Conservation (phyloP, 92 coral and sea anemone genomes). For the Meandrina meandrites region DNA sequence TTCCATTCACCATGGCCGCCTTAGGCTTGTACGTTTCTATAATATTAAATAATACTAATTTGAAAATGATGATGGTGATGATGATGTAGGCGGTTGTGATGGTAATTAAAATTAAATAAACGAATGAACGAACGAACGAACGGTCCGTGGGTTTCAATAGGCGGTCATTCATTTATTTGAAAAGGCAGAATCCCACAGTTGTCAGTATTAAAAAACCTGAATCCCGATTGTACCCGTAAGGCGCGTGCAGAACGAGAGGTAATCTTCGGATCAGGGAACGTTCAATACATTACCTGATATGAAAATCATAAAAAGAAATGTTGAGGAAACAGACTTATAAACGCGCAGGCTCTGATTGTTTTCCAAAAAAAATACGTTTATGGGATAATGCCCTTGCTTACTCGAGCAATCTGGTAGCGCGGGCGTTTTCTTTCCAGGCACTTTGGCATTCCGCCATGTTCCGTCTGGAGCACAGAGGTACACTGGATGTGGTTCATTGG, state of each 20-base stretch:
- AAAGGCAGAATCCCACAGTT: no score
- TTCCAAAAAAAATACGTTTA: not conserved
- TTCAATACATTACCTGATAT: no score
- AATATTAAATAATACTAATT: not conserved
- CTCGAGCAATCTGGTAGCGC: constrained; percentile 56
- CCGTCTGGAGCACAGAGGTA: constrained; percentile 35
- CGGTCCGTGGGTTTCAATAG: no score
- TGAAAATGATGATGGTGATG: not conserved
- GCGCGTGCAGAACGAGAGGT: no score
- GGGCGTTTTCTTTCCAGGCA: not conserved
- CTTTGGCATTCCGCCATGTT: constrained; percentile 20
- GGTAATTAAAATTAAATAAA: no score
- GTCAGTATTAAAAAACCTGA: no score
- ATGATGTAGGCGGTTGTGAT: not conserved
- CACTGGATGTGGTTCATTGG: not conserved
- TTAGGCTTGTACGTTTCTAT: not conserved
- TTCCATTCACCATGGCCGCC: constrained; percentile 7
- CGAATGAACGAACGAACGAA: no score
- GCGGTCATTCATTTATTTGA: no score
- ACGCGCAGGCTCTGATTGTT: not conserved
- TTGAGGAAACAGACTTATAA: no score
- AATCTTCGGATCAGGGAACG: no score
- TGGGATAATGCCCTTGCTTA: not conserved
- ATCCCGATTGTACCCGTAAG: no score
- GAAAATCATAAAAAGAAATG: no score